Base-by-base conservation (phyloP, 2,888 invertebrate genomes). In the Dichetophora obliterata region DNA sequence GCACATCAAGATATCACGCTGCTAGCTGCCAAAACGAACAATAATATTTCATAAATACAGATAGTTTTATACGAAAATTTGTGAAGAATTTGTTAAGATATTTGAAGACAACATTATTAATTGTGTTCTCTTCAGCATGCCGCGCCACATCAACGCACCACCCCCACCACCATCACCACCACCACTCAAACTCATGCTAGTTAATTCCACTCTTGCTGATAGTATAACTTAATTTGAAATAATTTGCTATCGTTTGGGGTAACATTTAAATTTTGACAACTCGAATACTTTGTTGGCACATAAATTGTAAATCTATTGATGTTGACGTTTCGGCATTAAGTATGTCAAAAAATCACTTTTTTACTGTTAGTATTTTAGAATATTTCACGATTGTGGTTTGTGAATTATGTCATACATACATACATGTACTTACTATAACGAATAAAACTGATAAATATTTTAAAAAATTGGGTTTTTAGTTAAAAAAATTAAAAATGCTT, bases 21-120 rank as follows among this genome's bases (percentile, higher is more conserved):
- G 43, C 43, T 43, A 43, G 8, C 59, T 22, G 24, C 59, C 59
- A 59, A 59, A 70, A 71, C 52, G 24, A 19, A 19, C 50, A 24
- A 43, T 43, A 71, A 57, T 24, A 71, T 54, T 19, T 48, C 24
- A 31, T 31, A 72, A 37, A 72, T 79, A 75, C 75, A 73, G 11
- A 43, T 43, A 43, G 43, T 8, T 74, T 71, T 77, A 81, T 78
- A 31, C 31, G 79, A 82, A 84, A 84, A 84, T 83, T 86, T 82
- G 83, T 83, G 82, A 83, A 77, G 78, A 85, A 83, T 78, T 86
- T 86, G 85, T 86, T 84, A 86, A 86, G 86, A 83, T 86, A 86
- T 86, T 85, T 82, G 85, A 83, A 86, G 84, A 82, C 82, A 85
- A 82, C 81, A 83, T 43, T 85, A 86, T 86, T 86, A 85, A 86